Evolutionary conservation across 2,888 invertebrate species (phyloP).

Genomic region (Ferrisia virgata): DNA sequence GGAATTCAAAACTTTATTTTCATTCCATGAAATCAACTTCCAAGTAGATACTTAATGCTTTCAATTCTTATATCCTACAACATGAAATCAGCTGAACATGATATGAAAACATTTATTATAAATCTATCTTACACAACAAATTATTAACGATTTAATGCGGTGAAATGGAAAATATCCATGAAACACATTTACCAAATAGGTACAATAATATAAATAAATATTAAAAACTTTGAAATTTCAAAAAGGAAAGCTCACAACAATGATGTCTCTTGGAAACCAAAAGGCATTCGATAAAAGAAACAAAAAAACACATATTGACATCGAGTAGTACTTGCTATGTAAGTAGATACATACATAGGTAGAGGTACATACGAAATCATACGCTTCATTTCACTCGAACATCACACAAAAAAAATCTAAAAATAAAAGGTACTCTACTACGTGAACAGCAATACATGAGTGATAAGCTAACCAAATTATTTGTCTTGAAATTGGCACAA

Average conservation of each 20-base stretch:
- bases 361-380: neutral
- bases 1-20: too few species aligned
- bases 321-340: neutral
- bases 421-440: neutral
- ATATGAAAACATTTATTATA: slow-evolving; percentile 41
- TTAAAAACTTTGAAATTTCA: slow-evolving; percentile 16
- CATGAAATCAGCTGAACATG: neutral
- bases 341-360: too few species aligned
- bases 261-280: neutral
- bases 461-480: slow-evolving; percentile 12
- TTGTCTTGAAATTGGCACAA: neutral
- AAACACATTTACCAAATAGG: slow-evolving; percentile 1
- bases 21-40: too few species aligned
- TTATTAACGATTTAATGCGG: neutral
- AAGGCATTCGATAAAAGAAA: neutral
- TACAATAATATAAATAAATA: neutral
- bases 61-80: too few species aligned
- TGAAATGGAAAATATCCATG: slow-evolving; percentile 20
- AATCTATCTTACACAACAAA: slow-evolving; percentile 39
- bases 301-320: slow-evolving; percentile 11
- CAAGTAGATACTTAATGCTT: too few species aligned
- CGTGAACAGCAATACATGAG: slow-evolving; percentile 21
- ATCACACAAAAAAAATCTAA: slow-evolving; percentile 6
- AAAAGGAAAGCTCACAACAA: slow-evolving; percentile 39
- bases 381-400: neutral